These are phyloP conservation scores for Tetramorium alpestre DNA, from an alignment of 1,140 invertebrate genomes.

Conservation along the genomic window DNA sequence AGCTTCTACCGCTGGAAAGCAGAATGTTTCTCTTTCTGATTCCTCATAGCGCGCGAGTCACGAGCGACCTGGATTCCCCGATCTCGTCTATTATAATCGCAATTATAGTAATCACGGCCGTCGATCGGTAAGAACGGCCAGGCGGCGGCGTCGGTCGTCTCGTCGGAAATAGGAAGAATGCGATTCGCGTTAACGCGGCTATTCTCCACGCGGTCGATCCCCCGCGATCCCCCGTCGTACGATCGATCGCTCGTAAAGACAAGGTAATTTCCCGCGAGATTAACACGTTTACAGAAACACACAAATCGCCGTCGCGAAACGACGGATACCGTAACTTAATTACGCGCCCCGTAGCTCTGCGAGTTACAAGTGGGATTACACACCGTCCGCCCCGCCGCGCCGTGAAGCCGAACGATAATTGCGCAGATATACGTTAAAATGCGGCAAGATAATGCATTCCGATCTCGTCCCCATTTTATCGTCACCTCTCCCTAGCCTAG, in stretches of 20 bases:
- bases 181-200: conserved; percentile 16
- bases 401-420: background rate
- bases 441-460: background rate
- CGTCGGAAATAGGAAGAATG: conserved; percentile 32
- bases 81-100: conserved; percentile 37
- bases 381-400: background rate
- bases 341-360: background rate
- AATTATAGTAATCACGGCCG: conserved; percentile 19
- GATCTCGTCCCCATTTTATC: background rate
- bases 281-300: conserved; percentile 31
- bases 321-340: conserved; percentile 17
- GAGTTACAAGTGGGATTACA: background rate
- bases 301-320: conserved; percentile 3
- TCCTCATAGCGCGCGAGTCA: conserved; percentile 29
- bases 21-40: conserved; percentile 9
- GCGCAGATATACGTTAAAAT: background rate
- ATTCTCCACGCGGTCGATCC: conserved; percentile 8
- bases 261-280: conserved; percentile 25
- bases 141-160: background rate
- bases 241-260: background rate
- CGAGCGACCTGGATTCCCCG: conserved; percentile 34
- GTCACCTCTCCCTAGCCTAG: background rate
- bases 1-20: background rate
- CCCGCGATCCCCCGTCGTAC: background rate
- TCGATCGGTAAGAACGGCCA: background rate